A percentile compares a stretch with the other conserved stretches of the same genome.
These are phyloP conservation scores for Pluvianellus socialis DNA, from an alignment of 2,113 vertebrate species.

Conservation along the genomic window DNA sequence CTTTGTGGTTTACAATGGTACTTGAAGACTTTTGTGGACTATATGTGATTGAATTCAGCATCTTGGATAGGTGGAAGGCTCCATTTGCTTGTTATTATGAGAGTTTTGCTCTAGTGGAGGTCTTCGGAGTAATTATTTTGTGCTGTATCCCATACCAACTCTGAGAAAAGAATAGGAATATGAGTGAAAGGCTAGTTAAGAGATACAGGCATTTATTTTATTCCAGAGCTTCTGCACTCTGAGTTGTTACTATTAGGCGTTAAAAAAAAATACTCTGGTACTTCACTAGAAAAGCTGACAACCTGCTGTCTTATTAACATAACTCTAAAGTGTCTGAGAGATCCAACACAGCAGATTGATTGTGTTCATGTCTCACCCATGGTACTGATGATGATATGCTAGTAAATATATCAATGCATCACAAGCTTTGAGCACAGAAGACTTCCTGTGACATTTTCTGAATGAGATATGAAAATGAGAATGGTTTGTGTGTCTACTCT, in stretches of 20 bases:
- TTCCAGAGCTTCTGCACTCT: slow-evolving; percentile 8
- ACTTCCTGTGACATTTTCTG: slow-evolving; percentile 46
- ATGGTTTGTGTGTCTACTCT: background rate
- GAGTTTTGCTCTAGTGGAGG: background rate
- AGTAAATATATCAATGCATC: slow-evolving; percentile 60
- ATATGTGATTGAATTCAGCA: background rate
- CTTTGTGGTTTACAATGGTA: background rate
- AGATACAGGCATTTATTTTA: slow-evolving; percentile 14
- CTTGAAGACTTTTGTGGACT: background rate
- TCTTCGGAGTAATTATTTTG: slow-evolving; percentile 6
- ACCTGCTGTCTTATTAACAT: slow-evolving; percentile 61
- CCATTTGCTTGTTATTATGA: background rate
- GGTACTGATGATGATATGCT: slow-evolving; percentile 35
- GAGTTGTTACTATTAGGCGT: slow-evolving; percentile 10
- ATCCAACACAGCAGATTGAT: slow-evolving; percentile 60
- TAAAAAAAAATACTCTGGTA: slow-evolving; percentile 20
- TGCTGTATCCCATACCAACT: background rate
- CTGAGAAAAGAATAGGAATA: background rate
- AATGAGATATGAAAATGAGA: slow-evolving; percentile 48
- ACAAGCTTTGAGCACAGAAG: background rate
- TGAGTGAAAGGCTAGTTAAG: slow-evolving; percentile 20
- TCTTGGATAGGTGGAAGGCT: background rate
- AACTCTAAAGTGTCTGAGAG: slow-evolving; percentile 46
- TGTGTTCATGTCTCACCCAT: slow-evolving; percentile 54
- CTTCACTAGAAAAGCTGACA: slow-evolving; percentile 47